Evolutionary conservation across 1,140 invertebrate genomes (phyloP), one percentile per base, ranked within the genome.

Genomic region (Zaprionus ghesquierei): DNA sequence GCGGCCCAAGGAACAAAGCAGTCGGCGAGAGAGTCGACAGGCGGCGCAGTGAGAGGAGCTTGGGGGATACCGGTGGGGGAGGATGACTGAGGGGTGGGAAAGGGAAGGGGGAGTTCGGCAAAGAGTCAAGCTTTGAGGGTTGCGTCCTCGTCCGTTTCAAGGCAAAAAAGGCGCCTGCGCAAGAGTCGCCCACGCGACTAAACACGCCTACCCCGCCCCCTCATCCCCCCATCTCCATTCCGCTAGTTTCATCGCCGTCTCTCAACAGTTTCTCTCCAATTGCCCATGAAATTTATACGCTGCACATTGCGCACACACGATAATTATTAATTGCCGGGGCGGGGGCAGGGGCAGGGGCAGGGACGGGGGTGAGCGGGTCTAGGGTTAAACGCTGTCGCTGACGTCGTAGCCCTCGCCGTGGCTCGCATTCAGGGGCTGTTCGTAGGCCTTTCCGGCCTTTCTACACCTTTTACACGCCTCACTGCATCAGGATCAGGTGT

Each of bases 401-500:
- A 31, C 29, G 29, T 31, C 29, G 9, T 10, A 29, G 29, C 13
- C 18, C 4, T n/a, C 22, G 15, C 18, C 23, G 35, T 10, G 6
- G 56, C 10, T 50, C 31, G 31, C 22, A 54, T 68, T 61, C 66
- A 60, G 70, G 69, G 56, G 50, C 49, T 55, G 54, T 56, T 77
- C 54, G 5, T 15, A 13, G 22, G n/a, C 23, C 50, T 79, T 87
- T 89, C 84, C 84, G 84, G 76, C 77, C 72, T 89, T 89, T 89
- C 74, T 85, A 89, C 85, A 89, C 85, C 85, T 89, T 89, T 89
- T 85, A 89, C 81, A 89, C 74, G 85, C 81, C 79, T 81, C 56
- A 89, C 79, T 89, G 85, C 77, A 78, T 75, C 69, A 62, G 81
- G 75, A 89, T 89, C 85, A 89, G 85, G 85, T 89, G 85, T 90